Conservation (phyloP, 2,888 invertebrate genomes). For the Dynastes grantii region DNA sequence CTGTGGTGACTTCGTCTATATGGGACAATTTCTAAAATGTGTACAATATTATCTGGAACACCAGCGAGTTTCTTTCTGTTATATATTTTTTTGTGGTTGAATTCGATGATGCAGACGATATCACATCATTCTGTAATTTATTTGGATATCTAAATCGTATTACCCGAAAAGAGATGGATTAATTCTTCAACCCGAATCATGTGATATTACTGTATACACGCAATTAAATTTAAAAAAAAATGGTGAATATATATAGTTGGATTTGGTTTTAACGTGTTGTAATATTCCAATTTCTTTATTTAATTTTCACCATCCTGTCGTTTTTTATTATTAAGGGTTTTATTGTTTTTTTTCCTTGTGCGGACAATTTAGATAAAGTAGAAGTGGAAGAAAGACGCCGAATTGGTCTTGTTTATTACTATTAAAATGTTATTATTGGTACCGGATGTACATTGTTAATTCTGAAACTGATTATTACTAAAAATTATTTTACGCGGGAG, state of each 20-base stretch:
- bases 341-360: slow-evolving; percentile 13
- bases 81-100: slow-evolving; percentile 25
- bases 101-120: slow-evolving; percentile 19
- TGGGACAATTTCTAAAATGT: slow-evolving; percentile 12
- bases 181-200: slow-evolving; percentile 17
- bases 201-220: slow-evolving; percentile 40
- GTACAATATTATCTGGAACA: slow-evolving; percentile 5
- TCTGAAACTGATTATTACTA: slow-evolving; percentile 5
- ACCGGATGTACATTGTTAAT: slow-evolving; percentile 23
- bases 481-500: slow-evolving; percentile 25
- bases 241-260: slow-evolving; percentile 42
- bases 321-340: slow-evolving; percentile 33
- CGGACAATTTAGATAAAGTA: slow-evolving; percentile 29
- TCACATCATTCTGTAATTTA: slow-evolving; percentile 34
- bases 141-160: not conserved
- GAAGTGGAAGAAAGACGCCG: slow-evolving; percentile 34
- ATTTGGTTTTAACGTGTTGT: slow-evolving; percentile 47
- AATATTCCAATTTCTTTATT: slow-evolving; percentile 28
- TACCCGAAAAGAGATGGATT: not conserved
- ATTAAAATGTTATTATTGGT: slow-evolving; percentile 3
- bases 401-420: slow-evolving; percentile 29
- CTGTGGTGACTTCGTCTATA: slow-evolving; percentile 11
- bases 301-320: slow-evolving; percentile 21
- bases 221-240: not conserved
- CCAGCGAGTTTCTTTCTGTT: slow-evolving; percentile 40